Base-by-base conservation (phyloP, 2,888 invertebrate species). In the Quadroppia sp. region DNA sequence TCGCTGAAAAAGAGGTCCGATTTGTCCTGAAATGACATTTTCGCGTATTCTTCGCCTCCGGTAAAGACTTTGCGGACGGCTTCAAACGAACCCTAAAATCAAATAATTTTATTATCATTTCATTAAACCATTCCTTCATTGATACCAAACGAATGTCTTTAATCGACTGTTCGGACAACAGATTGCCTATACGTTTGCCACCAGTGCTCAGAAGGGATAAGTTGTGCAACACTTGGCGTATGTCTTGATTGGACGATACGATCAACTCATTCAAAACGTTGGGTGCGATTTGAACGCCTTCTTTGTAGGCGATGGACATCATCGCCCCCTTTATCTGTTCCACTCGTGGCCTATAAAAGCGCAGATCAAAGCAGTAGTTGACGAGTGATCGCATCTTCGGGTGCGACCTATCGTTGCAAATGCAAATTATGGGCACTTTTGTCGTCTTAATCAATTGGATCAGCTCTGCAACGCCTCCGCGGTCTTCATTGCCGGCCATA, bases 401-500 rank as follows among this genome's bases (percentile, higher is more conserved):
- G 82, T 92, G 91, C 76, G 81, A 90, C 90, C 78, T 86, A 84
- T 99, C 98, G 81, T 99, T 99, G 84, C 99, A 99, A 88, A 98
- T 97, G 83, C 98, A 96, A 79, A 97, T 89, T 72, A 97, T 89
- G 0, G 96, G 96, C 74, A 95, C 87, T 23, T 89, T 89, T 0
- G 93, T 86, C 0, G 86, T 85, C 83, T 97, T 99, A 77, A 99
- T 97, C 25, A 99, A 85, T 13, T 85, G 85, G 75, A 99, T 95
- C 61, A 99, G 83, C 83, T 98, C 98, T 83, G 94, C 78, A 71
- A 99, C 87, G 56, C 99, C 99, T 28, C 98, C 98, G 79, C 99
- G 87, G 83, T 99, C 99, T 83, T 99, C 95, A 82, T 98, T 99
- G 2, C 98, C 98, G 0, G 96, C 93, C 97, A 99, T 99, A 11